Conservation (phyloP, 1,140 invertebrate genomes). For the Heliothis virescens region DNA sequence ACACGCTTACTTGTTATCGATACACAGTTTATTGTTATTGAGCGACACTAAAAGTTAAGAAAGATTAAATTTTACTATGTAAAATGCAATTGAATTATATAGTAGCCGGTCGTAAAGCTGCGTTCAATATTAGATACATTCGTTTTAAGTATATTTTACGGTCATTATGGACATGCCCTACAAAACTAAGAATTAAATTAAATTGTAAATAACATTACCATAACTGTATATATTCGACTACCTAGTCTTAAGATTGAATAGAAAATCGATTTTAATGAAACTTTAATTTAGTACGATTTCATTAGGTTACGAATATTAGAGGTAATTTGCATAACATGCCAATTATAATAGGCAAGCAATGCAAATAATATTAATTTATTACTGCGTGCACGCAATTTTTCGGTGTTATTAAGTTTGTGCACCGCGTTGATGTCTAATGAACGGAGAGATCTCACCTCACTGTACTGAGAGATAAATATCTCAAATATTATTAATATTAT, state of each 20-base stretch:
- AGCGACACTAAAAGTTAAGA: slow-evolving; percentile 6
- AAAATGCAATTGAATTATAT: slow-evolving; percentile 37
- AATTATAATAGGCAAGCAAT: too few species aligned
- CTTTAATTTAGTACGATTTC: neutral
- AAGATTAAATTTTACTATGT: slow-evolving; percentile 21
- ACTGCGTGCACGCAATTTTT: neutral
- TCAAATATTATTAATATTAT: neutral
- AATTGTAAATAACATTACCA: slow-evolving; percentile 34
- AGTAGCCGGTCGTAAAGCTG: slow-evolving; percentile 26
- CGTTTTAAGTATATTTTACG: slow-evolving; percentile 20
- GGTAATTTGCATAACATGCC: neutral
- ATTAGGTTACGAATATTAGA: neutral
- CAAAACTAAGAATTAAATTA: slow-evolving; percentile 24
- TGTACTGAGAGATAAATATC: neutral
- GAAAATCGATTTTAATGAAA: slow-evolving; percentile 21
- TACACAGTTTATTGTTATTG: slow-evolving; percentile 28
- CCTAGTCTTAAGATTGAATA: neutral
- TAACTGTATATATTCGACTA: slow-evolving; percentile 24
- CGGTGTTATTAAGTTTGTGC: neutral
- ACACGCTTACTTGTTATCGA: neutral
- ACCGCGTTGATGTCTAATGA: slow-evolving; percentile 41
- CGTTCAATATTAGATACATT: slow-evolving; percentile 33
- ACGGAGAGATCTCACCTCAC: neutral
- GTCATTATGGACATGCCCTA: slow-evolving; percentile 20
- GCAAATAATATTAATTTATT: neutral